Evolutionary conservation across 2,113 vertebrate genomes (phyloP).

Genomic region (Cephalopterus ornatus): DNA sequence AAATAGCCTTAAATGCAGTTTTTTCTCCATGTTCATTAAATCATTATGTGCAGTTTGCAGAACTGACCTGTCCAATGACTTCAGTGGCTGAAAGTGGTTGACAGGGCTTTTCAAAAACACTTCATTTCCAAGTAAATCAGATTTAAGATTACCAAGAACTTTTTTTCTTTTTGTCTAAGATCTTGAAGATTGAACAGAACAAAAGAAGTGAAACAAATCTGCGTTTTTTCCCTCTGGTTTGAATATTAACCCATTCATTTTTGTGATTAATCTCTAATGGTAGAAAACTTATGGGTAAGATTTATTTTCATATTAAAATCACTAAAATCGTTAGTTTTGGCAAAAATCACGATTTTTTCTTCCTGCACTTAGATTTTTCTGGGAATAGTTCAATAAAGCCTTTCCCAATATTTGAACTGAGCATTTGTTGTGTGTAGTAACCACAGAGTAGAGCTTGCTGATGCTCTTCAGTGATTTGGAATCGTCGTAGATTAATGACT

Average conservation of each 20-base stretch:
- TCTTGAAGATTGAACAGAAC: not conserved
- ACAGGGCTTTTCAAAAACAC: not conserved
- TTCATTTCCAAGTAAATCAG: not conserved
- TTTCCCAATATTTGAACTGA: not conserved
- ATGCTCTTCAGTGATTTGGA: not conserved
- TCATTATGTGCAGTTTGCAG: rapidly evolving
- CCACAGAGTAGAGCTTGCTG: not conserved
- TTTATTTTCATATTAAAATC: not conserved
- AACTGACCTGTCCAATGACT: not conserved
- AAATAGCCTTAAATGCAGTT: not conserved
- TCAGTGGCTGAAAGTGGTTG: not conserved
- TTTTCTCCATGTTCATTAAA: not conserved
- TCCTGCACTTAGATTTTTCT: not conserved
- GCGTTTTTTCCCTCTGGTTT: not conserved
- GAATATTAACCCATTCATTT: not conserved
- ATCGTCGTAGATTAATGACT: rapidly evolving
- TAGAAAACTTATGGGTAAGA: not conserved
- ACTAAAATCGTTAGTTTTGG: not conserved
- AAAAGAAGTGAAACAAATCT: not conserved
- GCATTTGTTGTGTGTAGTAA: not conserved
- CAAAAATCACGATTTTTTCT: not conserved
- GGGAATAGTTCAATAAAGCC: not conserved
- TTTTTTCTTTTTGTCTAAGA: not conserved
- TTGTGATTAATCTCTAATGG: not conserved
- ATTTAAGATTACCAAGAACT: not conserved